Conservation (phyloP, 2,888 invertebrate species). For the Oegoconia quadripuncta region DNA sequence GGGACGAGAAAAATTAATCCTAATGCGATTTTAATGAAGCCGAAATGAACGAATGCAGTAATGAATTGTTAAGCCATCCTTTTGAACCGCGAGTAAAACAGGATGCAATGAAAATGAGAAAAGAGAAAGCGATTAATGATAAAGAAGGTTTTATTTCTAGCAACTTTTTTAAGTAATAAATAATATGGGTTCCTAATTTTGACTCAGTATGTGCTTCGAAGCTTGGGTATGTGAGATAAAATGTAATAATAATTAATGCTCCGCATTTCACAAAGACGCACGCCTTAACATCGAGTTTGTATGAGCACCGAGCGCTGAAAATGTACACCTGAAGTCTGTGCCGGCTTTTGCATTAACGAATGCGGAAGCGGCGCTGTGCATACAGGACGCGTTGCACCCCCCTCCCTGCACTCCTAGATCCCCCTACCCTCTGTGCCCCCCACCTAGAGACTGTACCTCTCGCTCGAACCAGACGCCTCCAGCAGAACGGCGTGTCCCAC, state of each 20-base stretch:
- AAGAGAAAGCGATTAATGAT: slow-evolving; percentile 37
- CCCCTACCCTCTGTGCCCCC: slow-evolving; percentile 28
- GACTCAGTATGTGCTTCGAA: slow-evolving; percentile 17
- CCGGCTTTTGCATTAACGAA: slow-evolving; percentile 79
- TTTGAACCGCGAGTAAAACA: slow-evolving; percentile 47
- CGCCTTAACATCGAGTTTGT: slow-evolving; percentile 70
- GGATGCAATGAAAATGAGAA: slow-evolving; percentile 41
- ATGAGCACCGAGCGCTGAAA: slow-evolving; percentile 75
- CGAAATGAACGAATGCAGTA: slow-evolving; percentile 74
- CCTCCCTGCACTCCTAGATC: slow-evolving; percentile 33
- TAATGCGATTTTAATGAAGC: slow-evolving; percentile 79
- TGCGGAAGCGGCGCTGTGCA: slow-evolving; percentile 78
- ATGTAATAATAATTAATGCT: slow-evolving; percentile 72
- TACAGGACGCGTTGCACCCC: slow-evolving; percentile 71
- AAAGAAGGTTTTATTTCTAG: too few species aligned
- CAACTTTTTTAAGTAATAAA: too few species aligned
- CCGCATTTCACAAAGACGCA: slow-evolving; percentile 70
- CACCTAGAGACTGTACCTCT: slow-evolving; percentile 44
- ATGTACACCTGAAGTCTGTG: slow-evolving; percentile 77
- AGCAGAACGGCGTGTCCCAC: slow-evolving; percentile 68
- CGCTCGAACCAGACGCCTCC: slow-evolving; percentile 68
- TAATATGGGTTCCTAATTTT: too few species aligned
- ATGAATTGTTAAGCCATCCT: slow-evolving; percentile 72
- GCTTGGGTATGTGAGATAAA: slow-evolving; percentile 58
- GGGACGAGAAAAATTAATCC: slow-evolving; percentile 79